A percentile compares a stretch with the other conserved stretches of the same genome.
These are phyloP conservation scores for Thereva unica DNA, from an alignment of 2,888 invertebrate species.

Conservation along the genomic window DNA sequence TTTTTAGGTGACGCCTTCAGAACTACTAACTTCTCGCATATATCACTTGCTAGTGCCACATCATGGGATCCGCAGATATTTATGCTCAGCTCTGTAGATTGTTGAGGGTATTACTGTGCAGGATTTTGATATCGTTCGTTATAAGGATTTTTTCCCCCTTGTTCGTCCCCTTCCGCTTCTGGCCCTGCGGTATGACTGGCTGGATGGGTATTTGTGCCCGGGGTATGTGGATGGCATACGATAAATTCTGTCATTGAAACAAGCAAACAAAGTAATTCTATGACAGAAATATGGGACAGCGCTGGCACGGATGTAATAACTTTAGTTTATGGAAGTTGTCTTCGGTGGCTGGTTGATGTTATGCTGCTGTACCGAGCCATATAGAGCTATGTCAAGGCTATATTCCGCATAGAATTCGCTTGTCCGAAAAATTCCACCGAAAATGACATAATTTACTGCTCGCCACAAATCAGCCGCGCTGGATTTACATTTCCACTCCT, in stretches of 20 bases:
- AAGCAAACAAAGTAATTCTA: constrained; percentile 40
- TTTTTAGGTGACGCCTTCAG: constrained; percentile 44
- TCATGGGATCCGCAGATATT: constrained; percentile 43
- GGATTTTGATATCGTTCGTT: constrained; percentile 38
- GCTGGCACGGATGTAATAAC: constrained; percentile 32
- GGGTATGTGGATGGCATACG: constrained; percentile 22
- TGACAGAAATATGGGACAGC: constrained; percentile 35
- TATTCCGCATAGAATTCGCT: too few relatives aligned
- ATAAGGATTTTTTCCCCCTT: constrained; percentile 28
- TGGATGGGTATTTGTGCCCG: constrained; percentile 19
- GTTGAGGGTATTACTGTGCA: constrained; percentile 33
- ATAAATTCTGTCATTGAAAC: constrained; percentile 41
- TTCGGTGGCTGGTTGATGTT: too few relatives aligned
- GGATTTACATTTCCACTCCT: too few relatives aligned
- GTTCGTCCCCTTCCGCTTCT: neutral
- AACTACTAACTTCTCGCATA: constrained; percentile 44
- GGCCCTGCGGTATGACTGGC: neutral
- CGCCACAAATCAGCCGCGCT: too few relatives aligned
- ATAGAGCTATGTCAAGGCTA: too few relatives aligned
- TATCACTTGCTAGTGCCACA: constrained; percentile 43
- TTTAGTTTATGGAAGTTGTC: neutral
- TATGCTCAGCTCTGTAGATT: constrained; percentile 41
- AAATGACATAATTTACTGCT: too few relatives aligned
- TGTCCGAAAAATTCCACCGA: too few relatives aligned
- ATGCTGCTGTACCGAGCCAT: too few relatives aligned